A percentile compares a stretch with the other conserved stretches of the same genome.
These are phyloP conservation scores for Papilio xuthus DNA, from an alignment of 1,140 invertebrate genomes.

Conservation along the genomic window DNA sequence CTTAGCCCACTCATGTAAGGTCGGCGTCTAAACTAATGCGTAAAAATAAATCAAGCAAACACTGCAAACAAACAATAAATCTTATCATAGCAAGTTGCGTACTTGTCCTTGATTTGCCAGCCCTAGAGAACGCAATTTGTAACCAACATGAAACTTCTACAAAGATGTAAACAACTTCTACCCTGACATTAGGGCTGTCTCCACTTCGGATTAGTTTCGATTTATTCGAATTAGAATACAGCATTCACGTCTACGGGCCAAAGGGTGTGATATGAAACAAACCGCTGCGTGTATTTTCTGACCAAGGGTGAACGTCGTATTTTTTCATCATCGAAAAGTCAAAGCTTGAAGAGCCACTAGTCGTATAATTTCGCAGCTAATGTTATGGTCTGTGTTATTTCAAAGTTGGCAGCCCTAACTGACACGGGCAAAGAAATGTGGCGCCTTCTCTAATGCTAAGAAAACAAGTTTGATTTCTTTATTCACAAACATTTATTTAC, in stretches of 20 bases:
- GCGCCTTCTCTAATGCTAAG: conserved; percentile 3
- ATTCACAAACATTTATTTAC: not conserved
- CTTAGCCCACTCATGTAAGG: no score
- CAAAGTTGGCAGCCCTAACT: not conserved
- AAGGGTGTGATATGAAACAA: no score
- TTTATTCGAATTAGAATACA: not conserved
- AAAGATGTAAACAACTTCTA: conserved; percentile 11
- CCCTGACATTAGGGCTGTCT: not conserved
- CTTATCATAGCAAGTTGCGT: not conserved
- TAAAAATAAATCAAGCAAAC: conserved; percentile 1
- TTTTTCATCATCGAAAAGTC: no score
- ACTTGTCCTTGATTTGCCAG: conserved; percentile 11
- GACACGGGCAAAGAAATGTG: not conserved
- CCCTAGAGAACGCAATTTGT: not conserved
- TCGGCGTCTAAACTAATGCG: not conserved
- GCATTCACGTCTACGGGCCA: no score
- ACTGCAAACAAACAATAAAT: not conserved
- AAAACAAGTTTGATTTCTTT: conserved; percentile 15
- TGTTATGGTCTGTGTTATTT: not conserved
- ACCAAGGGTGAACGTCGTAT: no score
- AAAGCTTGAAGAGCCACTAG: no score
- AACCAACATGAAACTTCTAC: not conserved
- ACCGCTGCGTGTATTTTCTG: no score
- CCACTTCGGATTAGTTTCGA: not conserved
- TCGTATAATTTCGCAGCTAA: not conserved